These are phyloP conservation scores for Tragelaphus buxtoni DNA, from an alignment of 2,113 vertebrate species.

Conservation along the genomic window DNA sequence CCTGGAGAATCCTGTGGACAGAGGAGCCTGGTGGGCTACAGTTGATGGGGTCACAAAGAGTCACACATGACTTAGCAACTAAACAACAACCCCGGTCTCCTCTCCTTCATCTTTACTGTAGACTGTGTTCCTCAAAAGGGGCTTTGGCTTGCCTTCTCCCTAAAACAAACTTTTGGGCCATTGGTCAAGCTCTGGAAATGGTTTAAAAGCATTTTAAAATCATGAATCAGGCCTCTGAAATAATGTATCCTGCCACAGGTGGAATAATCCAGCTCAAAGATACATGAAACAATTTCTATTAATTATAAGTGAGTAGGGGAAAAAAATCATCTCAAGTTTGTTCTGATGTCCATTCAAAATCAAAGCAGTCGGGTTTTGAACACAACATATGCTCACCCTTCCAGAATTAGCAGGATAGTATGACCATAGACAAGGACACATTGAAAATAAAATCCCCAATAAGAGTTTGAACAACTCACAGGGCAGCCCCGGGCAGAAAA, in stretches of 20 bases:
- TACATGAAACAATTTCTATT: constrained; percentile 5
- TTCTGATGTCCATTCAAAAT: constrained; percentile 19
- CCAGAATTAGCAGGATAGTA: background rate
- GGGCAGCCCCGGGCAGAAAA: background rate
- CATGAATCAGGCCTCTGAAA: background rate
- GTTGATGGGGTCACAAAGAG: background rate
- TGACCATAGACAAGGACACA: background rate
- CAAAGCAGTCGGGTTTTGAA: background rate
- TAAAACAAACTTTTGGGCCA: background rate
- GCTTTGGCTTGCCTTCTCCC: background rate
- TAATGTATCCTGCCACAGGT: background rate
- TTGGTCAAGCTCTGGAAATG: background rate
- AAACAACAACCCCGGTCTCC: background rate
- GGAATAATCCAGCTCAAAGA: background rate
- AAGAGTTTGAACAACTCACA: background rate
- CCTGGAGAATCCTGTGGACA: background rate
- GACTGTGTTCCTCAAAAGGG: background rate
- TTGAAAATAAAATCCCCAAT: background rate
- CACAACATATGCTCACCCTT: background rate
- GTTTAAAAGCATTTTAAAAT: background rate
- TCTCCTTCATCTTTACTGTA: background rate
- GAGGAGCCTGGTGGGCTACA: background rate
- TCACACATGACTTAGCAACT: background rate
- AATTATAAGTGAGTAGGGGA: constrained; percentile 19
- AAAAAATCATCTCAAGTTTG: background rate